phyloP scores from a whole-genome alignment of 2,888 invertebrate species.

The Phymatocera aterrima region DNA sequence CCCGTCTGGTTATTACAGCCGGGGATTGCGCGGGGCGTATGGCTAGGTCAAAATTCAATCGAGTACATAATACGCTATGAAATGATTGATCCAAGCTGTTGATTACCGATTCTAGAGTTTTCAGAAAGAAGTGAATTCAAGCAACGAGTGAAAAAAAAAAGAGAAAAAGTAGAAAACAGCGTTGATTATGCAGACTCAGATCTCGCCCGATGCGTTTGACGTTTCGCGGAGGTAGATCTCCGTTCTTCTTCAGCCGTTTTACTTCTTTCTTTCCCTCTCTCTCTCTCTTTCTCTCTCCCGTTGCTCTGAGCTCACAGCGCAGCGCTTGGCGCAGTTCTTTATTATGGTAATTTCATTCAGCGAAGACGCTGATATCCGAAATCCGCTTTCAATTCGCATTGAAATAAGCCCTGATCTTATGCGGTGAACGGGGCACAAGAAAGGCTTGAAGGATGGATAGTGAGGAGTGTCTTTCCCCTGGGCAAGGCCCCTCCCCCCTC shows the following conservation, averaged over 20 bases:
- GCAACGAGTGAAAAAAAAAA: background rate
- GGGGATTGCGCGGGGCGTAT: background rate
- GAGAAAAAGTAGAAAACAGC: background rate
- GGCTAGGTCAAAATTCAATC: background rate
- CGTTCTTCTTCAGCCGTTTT: slow-evolving; percentile 20
- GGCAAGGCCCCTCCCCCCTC: background rate
- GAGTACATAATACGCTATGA: background rate
- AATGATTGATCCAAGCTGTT: background rate
- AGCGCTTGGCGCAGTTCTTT: slow-evolving; percentile 55
- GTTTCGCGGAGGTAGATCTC: background rate
- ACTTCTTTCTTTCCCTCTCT: slow-evolving; percentile 16
- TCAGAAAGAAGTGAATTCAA: background rate
- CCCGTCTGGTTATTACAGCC: background rate
- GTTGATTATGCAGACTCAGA: slow-evolving; percentile 35
- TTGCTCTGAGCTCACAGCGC: slow-evolving; percentile 21
- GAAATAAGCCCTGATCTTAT: slow-evolving; percentile 62
- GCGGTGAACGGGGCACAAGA: slow-evolving; percentile 48
- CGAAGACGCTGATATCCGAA: slow-evolving; percentile 63
- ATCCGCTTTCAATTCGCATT: slow-evolving; percentile 68
- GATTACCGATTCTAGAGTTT: background rate
- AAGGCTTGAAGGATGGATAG: slow-evolving; percentile 37
- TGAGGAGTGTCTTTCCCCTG: slow-evolving; percentile 29
- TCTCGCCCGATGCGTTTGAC: slow-evolving; percentile 39
- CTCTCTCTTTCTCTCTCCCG: slow-evolving; percentile 32
- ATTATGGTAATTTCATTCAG: slow-evolving; percentile 70